phyloP scores from a whole-genome alignment of 2,113 vertebrate genomes.

The Pygoscelis antarcticus region DNA sequence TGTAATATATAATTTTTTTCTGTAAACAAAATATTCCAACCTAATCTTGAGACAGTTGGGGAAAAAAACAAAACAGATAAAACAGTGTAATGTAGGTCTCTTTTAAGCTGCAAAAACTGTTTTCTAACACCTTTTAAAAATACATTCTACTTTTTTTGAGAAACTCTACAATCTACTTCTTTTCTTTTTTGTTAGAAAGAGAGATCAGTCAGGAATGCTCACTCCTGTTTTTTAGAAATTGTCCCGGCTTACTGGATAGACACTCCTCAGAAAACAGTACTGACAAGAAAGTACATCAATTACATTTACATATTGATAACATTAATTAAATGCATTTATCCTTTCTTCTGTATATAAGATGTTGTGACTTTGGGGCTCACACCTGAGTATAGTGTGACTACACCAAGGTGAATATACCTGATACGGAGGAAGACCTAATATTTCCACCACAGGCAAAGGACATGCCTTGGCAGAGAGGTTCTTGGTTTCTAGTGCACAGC shows the following conservation, averaged over 20 bases:
- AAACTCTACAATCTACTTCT: no score
- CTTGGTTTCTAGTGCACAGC: neutral
- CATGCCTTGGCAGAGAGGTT: neutral
- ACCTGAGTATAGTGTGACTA: rapidly evolving
- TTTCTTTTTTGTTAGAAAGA: neutral
- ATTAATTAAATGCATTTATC: neutral
- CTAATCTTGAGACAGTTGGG: neutral
- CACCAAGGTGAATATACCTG: neutral
- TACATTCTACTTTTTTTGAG: neutral
- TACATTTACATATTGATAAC: neutral
- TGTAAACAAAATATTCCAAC: neutral
- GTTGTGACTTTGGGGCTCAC: neutral
- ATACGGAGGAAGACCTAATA: neutral
- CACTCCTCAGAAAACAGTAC: neutral
- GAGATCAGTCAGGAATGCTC: neutral
- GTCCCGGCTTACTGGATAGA: neutral
- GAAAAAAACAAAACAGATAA: neutral
- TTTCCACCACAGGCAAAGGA: neutral
- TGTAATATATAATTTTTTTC: neutral
- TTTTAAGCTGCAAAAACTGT: neutral
- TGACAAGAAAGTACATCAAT: neutral
- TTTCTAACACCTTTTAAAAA: neutral
- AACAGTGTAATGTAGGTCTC: neutral
- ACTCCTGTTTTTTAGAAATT: neutral
- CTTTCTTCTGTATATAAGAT: neutral